Conservation (phyloP, 2,888 invertebrate species). For the Nemoura dubitans region DNA sequence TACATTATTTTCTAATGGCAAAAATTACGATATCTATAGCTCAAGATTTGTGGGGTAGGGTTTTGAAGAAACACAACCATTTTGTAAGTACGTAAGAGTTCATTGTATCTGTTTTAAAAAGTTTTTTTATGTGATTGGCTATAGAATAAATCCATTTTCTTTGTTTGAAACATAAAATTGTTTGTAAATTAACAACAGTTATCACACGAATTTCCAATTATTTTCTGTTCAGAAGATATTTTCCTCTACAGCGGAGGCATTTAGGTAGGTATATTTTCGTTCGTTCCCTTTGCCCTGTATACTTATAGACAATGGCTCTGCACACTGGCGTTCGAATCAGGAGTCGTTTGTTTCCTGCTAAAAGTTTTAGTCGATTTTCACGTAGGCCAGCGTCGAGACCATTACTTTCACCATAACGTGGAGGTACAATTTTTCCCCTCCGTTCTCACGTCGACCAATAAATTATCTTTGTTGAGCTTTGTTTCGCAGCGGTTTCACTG, state of each 20-base stretch:
- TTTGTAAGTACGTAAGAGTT: constrained; percentile 12
- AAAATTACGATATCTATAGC: constrained; percentile 31
- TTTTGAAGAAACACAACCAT: constrained; percentile 40
- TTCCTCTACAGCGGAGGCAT: background rate
- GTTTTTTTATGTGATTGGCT: constrained; percentile 5
- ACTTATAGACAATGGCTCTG: too few species aligned
- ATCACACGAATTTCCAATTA: constrained; percentile 39
- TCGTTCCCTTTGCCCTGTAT: background rate
- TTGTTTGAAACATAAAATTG: constrained; percentile 41
- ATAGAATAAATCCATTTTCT: constrained; percentile 39
- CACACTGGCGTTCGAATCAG: background rate
- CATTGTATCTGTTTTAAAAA: constrained; percentile 10
- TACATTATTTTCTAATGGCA: constrained; percentile 34
- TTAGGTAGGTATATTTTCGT: background rate
- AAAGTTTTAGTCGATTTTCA: constrained; percentile 10
- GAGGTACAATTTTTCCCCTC: background rate
- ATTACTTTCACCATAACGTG: background rate
- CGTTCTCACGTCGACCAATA: background rate
- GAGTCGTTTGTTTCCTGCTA: background rate
- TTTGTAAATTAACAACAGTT: constrained; percentile 39
- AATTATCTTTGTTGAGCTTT: constrained; percentile 29
- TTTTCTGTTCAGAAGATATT: background rate
- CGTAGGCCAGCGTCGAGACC: background rate
- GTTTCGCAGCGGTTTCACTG: constrained; percentile 18
- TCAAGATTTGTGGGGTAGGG: constrained; percentile 24